phyloP scores from a whole-genome alignment of 2,797 vertebrate species.

The Myotis pilosus region DNA sequence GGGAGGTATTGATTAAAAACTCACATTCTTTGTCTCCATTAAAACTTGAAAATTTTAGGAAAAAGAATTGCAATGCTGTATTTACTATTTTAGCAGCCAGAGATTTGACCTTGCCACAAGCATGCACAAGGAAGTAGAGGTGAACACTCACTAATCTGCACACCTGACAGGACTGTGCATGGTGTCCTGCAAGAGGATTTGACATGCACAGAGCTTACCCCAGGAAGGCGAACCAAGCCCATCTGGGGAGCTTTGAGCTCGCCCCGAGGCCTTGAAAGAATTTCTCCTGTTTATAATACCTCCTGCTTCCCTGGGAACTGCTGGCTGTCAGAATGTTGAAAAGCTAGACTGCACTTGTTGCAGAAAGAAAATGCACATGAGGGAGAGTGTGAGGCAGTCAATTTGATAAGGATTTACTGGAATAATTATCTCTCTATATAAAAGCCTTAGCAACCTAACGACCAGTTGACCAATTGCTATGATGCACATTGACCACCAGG shows the following conservation, averaged over 20 bases:
- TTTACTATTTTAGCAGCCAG: not conserved
- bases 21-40: constrained; percentile 7
- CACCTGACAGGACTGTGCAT: not conserved
- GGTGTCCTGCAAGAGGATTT: not conserved
- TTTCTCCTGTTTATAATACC: constrained; percentile 67
- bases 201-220: constrained; percentile 54
- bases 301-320: constrained; percentile 39
- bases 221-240: constrained; percentile 64
- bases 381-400: not conserved
- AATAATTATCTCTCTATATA: not conserved
- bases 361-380: constrained; percentile 27
- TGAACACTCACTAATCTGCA: not conserved
- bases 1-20: constrained; percentile 9
- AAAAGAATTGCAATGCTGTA: not conserved
- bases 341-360: constrained; percentile 23
- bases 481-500: no score
- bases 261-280: constrained; percentile 76
- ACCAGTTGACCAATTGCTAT: no score
- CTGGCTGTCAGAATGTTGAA: constrained; percentile 63
- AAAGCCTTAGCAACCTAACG: no score
- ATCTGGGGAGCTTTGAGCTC: constrained; percentile 69
- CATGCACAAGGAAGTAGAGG: not conserved
- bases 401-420: not conserved
- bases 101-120: not conserved
- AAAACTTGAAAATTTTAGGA: constrained; percentile 1